These are phyloP conservation scores for Oligia fasciuncula DNA, from an alignment of 2,888 invertebrate genomes.

Conservation along the genomic window DNA sequence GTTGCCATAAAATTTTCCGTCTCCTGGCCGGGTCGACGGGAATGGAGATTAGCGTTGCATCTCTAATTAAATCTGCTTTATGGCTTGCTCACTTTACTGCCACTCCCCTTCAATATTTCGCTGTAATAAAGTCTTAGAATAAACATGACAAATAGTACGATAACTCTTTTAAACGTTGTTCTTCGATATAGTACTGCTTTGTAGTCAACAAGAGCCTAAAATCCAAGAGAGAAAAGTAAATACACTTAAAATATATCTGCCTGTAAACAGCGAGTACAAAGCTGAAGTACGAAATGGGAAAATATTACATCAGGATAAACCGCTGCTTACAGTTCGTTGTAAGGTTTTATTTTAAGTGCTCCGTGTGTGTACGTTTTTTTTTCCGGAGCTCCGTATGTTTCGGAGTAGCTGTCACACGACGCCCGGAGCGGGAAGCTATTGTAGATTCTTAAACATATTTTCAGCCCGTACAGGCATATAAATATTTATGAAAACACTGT, in stretches of 20 bases:
- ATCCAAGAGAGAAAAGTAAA: constrained; percentile 55
- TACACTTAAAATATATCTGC: constrained; percentile 53
- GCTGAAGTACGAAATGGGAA: constrained; percentile 65
- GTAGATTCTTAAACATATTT: constrained; percentile 77
- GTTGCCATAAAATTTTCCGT: constrained; percentile 69
- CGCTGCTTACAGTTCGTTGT: constrained; percentile 74
- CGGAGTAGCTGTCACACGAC: constrained; percentile 76
- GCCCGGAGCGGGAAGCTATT: constrained; percentile 69
- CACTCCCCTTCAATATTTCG: constrained; percentile 59
- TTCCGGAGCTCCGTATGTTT: constrained; percentile 70
- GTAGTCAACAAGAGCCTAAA: constrained; percentile 45
- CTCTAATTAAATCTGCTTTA: constrained; percentile 78
- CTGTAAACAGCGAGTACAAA: constrained; percentile 59
- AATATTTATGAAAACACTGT: constrained; percentile 82
- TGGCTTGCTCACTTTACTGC: constrained; percentile 61
- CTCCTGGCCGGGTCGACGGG: constrained; percentile 66
- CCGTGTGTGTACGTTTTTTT: constrained; percentile 66
- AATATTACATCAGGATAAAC: constrained; percentile 72
- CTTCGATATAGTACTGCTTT: constrained; percentile 31
- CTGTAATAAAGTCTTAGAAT: constrained; percentile 49
- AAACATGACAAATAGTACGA: constrained; percentile 49
- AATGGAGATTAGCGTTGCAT: constrained; percentile 77
- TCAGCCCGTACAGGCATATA: constrained; percentile 70
- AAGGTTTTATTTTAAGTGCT: constrained; percentile 74
- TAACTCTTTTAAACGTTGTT: constrained; percentile 41